These are phyloP conservation scores for Papilio machaon DNA, from an alignment of 1,140 invertebrate genomes.

Conservation along the genomic window DNA sequence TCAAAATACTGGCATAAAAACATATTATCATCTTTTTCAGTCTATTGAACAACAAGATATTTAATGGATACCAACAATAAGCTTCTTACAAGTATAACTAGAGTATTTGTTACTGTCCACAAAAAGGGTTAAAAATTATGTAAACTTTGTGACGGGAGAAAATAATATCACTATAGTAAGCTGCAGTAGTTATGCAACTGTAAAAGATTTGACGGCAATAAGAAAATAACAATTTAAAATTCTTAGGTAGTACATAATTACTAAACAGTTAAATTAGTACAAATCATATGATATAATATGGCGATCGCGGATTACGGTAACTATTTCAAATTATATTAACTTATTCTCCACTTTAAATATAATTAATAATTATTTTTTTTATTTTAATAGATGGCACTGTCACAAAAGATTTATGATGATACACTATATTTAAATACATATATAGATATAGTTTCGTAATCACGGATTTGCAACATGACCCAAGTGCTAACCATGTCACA, in stretches of 20 bases:
- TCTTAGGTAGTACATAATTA: too few relatives aligned
- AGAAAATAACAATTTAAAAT: neutral
- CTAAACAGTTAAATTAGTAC: too few relatives aligned
- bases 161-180: neutral
- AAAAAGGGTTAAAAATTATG: neutral
- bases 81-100: too few relatives aligned
- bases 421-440: neutral
- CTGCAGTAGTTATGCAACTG: neutral
- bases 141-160: neutral
- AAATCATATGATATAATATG: too few relatives aligned
- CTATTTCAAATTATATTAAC: neutral
- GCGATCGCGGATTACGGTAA: neutral
- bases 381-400: neutral
- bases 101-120: neutral
- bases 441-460: conserved; percentile 1
- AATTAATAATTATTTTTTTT: neutral
- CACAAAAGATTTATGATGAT: neutral
- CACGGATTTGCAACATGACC: conserved; percentile 27
- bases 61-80: too few relatives aligned
- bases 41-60: too few relatives aligned
- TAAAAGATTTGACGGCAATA: neutral
- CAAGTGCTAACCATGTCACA: conserved; percentile 25
- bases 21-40: neutral
- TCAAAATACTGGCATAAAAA: neutral
- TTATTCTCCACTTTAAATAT: neutral